A percentile compares a stretch with the other conserved stretches of the same genome.
Conservation (phyloP, 2,888 invertebrate species). For the Dicranocentrus wangi region DNA sequence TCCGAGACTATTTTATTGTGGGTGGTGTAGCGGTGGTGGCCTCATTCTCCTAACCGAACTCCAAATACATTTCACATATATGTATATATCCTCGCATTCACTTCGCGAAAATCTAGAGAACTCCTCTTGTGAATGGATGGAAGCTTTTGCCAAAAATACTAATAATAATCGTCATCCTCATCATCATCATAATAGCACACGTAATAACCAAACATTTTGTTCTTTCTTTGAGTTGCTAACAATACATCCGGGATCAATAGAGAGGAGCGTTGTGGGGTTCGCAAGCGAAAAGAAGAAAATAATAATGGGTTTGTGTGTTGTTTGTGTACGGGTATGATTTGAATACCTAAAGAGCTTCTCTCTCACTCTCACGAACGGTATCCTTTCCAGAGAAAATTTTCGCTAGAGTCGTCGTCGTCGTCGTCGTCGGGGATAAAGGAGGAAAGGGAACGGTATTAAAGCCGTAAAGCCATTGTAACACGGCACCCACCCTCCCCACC, state of each 20-base stretch:
- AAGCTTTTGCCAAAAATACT: slow-evolving; percentile 29
- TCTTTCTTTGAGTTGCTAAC: slow-evolving; percentile 9
- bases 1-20: background rate
- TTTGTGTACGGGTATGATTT: slow-evolving; percentile 22
- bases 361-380: background rate
- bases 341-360: slow-evolving; percentile 30
- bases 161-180: slow-evolving; percentile 23
- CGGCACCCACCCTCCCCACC: background rate
- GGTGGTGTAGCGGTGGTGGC: background rate
- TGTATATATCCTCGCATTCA: background rate
- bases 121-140: background rate
- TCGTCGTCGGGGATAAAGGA: background rate
- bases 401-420: no score
- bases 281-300: background rate
- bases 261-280: background rate
- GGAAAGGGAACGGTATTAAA: slow-evolving; percentile 7
- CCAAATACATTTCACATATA: background rate
- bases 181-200: slow-evolving; percentile 18
- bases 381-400: background rate
- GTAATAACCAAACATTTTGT: slow-evolving; percentile 23
- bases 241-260: slow-evolving; percentile 31
- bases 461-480: background rate
- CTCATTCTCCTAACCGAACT: background rate
- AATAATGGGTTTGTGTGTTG: slow-evolving; percentile 28
- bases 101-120: background rate